Evolutionary conservation across 2,113 vertebrate species (phyloP), one percentile per base, ranked within the genome.

Genomic region (Laterallus jamaicensis): DNA sequence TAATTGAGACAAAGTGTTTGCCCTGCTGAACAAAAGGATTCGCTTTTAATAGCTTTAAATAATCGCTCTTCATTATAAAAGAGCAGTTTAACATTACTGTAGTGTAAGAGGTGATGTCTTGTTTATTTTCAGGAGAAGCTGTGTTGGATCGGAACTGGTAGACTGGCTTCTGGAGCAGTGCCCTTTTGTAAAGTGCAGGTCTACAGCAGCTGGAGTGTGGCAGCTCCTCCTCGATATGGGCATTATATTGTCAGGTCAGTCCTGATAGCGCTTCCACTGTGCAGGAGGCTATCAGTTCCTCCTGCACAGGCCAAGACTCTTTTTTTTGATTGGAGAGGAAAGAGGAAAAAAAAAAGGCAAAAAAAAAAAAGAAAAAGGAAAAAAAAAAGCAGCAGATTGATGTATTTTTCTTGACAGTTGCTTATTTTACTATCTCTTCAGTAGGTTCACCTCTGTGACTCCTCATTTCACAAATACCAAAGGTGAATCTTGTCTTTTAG

Each of bases 161-260:
- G 99, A 99, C 98, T 99, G 99, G 99, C 98, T 99, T 86, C 97
- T 99, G 90, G 98, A 99, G 88, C 98, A 99, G 96, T 99, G 99
- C 67, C 98, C 98, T 86, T 99, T 99, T 59, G 98, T 99, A 77
- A 98, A 99, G 83, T 98, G 98, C 97, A 98, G 99, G 97, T 98
- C 98, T 71, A 98, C 98, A 81, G 99, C 99, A 52, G 97, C 71
- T 52, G 98, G 99, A 13, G 98, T 99, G 93, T 99, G 99, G 99
- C 99, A 99, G 97, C 98, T 99, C 64, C 98, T 99, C 47, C 97
- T 99, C 98, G 99, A 99, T 91, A 99, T 99, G 96, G 99, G 99
- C 79, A 99, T 99, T 93, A 98, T 99, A 89, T 98, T 99, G 92
- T 99, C 99, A 97, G 99, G 99, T 99, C 94, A 98, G 98, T 97